These are phyloP conservation scores for Euthynnus affinis DNA, from an alignment of 2,797 vertebrate genomes.

Conservation along the genomic window DNA sequence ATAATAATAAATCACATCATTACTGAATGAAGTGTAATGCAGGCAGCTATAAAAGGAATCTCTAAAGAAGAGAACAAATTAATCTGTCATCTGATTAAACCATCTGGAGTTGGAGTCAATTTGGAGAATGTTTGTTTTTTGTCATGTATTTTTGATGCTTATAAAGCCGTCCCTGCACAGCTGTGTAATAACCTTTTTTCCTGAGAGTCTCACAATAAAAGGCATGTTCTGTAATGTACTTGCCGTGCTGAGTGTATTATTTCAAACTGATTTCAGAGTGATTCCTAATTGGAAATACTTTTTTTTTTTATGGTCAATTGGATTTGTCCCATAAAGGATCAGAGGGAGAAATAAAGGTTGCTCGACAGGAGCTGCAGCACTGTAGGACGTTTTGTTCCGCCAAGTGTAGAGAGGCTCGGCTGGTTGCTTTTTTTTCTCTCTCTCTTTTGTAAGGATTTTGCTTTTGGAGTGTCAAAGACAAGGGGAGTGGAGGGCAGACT, in stretches of 20 bases:
- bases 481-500: constrained; percentile 70
- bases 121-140: constrained; percentile 1
- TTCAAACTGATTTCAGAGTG: constrained; percentile 19
- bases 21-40: background rate
- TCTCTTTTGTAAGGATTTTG: constrained; percentile 47
- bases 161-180: background rate
- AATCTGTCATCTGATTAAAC: background rate
- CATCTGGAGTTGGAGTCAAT: constrained; percentile 1
- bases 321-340: constrained; percentile 66
- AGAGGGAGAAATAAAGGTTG: constrained; percentile 55
- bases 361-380: constrained; percentile 52
- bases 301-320: constrained; percentile 54
- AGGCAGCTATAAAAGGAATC: background rate
- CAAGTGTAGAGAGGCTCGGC: constrained; percentile 43
- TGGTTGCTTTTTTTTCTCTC: constrained; percentile 26
- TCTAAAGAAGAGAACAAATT: constrained; percentile 8
- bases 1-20: background rate
- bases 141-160: background rate
- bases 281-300: constrained; percentile 31
- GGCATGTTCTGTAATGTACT: background rate
- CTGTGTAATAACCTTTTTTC: constrained; percentile 8
- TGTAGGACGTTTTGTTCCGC: constrained; percentile 56
- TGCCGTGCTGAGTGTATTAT: background rate
- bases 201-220: constrained; percentile 3
- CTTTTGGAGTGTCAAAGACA: constrained; percentile 72